phyloP scores from a whole-genome alignment of 2,113 vertebrate genomes.

The Cololabis saira region DNA sequence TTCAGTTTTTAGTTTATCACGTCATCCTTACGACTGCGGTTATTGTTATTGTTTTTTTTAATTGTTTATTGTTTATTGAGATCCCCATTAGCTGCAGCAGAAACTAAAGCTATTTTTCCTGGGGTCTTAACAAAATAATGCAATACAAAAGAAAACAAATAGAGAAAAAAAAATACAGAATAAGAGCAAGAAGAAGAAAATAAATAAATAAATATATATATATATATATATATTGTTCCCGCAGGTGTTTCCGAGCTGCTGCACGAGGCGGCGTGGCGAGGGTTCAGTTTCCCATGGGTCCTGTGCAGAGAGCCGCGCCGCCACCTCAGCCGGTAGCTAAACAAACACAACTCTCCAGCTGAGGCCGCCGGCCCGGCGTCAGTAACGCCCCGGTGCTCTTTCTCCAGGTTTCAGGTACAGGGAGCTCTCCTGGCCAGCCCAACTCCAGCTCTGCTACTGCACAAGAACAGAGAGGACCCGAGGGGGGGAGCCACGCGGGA shows the following conservation, averaged over 20 bases:
- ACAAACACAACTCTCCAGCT: background rate
- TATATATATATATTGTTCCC: background rate
- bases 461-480: slow-evolving; percentile 25
- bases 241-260: slow-evolving; percentile 43
- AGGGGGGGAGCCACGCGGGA: slow-evolving; percentile 8
- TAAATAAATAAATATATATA: too few relatives aligned
- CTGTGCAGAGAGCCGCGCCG: background rate
- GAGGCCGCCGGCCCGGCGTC: background rate
- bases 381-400: background rate
- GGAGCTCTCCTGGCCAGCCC: background rate
- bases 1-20: too few relatives aligned
- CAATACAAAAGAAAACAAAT: too few relatives aligned
- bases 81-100: too few relatives aligned
- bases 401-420: slow-evolving; percentile 15
- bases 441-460: slow-evolving; percentile 14
- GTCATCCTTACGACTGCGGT: too few relatives aligned
- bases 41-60: too few relatives aligned
- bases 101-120: too few relatives aligned
- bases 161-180: too few relatives aligned
- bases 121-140: too few relatives aligned
- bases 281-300: slow-evolving; percentile 36
- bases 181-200: too few relatives aligned
- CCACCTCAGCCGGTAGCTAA: slow-evolving; percentile 17
- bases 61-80: too few relatives aligned
- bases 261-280: slow-evolving; percentile 2